A percentile compares a stretch with the other conserved stretches of the same genome.
phyloP scores from a whole-genome alignment of 2,113 vertebrate genomes.

The Passerina amoena region DNA sequence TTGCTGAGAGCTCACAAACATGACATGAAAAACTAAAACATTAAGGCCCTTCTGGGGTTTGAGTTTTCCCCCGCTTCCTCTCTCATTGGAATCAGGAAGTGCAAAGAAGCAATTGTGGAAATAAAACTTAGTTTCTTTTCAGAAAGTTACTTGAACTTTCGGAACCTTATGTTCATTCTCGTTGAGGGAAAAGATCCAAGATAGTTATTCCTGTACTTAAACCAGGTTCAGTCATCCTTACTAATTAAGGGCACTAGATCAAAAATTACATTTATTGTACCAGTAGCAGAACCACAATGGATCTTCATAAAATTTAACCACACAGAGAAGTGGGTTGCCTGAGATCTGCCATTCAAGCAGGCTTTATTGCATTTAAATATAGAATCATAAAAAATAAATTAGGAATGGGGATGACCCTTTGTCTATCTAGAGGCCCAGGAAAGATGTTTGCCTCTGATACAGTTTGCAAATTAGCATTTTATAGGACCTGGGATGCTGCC shows the following conservation, averaged over 20 bases:
- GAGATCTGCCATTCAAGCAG: conserved; percentile 29
- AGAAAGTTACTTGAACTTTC: conserved; percentile 35
- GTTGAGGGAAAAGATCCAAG: conserved; percentile 21
- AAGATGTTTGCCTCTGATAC: conserved; percentile 62
- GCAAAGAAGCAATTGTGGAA: conserved; percentile 30
- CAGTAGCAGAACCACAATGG: conserved; percentile 20
- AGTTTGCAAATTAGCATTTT: conserved; percentile 64
- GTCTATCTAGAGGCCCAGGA: conserved; percentile 24
- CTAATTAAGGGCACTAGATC: conserved; percentile 41
- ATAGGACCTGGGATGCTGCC: conserved; percentile 48
- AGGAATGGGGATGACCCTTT: conserved; percentile 51
- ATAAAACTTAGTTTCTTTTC: conserved; percentile 15
- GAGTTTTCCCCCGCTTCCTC: conserved; percentile 28
- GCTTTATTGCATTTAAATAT: conserved; percentile 53
- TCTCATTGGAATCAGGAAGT: conserved; percentile 1
- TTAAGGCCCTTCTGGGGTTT: conserved; percentile 33
- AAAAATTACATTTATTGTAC: conserved; percentile 43
- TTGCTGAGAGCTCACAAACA: background rate
- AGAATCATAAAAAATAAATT: conserved; percentile 66
- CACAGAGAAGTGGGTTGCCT: background rate
- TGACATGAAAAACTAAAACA: background rate
- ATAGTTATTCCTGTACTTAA: conserved; percentile 1
- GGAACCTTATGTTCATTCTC: background rate
- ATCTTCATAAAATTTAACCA: conserved; percentile 27
- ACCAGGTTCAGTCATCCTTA: conserved; percentile 19